Conservation (phyloP, 2,888 invertebrate genomes). For the Hirtodrosophila alboralis region DNA sequence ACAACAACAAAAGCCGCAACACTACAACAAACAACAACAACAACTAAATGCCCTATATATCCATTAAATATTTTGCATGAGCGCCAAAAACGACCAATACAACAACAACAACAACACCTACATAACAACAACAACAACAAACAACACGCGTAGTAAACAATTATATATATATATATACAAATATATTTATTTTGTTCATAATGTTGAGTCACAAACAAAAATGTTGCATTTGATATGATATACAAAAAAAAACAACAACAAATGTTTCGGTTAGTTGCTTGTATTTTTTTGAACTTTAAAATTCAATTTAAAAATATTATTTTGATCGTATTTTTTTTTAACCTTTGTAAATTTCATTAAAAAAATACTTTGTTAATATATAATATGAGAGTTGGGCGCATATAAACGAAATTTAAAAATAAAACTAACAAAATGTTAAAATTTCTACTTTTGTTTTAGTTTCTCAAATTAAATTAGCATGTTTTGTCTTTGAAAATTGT, state of each 20-base stretch:
- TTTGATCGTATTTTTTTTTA: constrained; percentile 14
- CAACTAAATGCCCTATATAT: constrained; percentile 40
- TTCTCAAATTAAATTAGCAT: too few species aligned
- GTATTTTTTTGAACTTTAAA: too few species aligned
- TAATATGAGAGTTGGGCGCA: too few species aligned
- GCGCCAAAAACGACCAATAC: constrained; percentile 56
- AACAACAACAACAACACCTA: constrained; percentile 29
- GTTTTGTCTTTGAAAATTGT: too few species aligned
- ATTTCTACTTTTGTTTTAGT: too few species aligned
- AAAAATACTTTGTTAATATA: not conserved
- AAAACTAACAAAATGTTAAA: too few species aligned
- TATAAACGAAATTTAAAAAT: too few species aligned
- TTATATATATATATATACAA: constrained; percentile 29
- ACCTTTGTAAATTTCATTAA: constrained; percentile 6
- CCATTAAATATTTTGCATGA: constrained; percentile 39
- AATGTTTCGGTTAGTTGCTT: constrained; percentile 53
- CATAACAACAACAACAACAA: constrained; percentile 33
- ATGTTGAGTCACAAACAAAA: constrained; percentile 27
- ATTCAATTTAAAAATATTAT: constrained; percentile 5
- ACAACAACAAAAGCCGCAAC: constrained; percentile 24
- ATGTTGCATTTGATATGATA: constrained; percentile 32
- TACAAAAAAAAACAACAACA: constrained; percentile 12
- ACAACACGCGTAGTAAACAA: constrained; percentile 32
- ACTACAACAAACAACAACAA: constrained; percentile 25
- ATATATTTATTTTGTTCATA: constrained; percentile 37